Conservation (phyloP, 2,797 vertebrate genomes). For the Syndactyla subalaris region DNA sequence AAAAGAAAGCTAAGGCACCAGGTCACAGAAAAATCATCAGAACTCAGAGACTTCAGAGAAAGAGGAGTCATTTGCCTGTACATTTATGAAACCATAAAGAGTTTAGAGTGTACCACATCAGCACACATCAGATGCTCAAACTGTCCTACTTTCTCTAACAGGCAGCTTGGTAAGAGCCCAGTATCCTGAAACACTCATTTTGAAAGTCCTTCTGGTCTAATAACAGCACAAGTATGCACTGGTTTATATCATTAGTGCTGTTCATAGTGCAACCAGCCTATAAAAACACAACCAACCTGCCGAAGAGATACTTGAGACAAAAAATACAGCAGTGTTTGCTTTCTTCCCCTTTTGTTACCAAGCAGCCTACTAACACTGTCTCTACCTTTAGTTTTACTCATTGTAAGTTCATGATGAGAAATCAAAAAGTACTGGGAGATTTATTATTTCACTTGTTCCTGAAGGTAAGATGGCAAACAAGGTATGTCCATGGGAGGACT, state of each 20-base stretch:
- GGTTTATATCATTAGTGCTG: neutral
- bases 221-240: neutral
- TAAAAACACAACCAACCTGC: neutral
- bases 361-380: neutral
- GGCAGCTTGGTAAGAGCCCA: neutral
- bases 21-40: neutral
- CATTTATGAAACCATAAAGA: neutral
- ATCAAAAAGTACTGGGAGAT: neutral
- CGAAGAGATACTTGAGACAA: neutral
- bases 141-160: neutral
- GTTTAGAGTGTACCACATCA: neutral
- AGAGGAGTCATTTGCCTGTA: neutral
- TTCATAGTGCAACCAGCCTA: neutral
- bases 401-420: neutral
- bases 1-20: neutral
- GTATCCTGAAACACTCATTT: neutral
- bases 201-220: neutral
- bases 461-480: neutral
- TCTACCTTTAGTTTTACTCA: neutral
- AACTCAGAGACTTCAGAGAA: neutral
- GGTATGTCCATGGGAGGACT: neutral
- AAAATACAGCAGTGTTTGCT: neutral
- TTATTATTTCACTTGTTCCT: neutral
- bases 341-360: neutral
- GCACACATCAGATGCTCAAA: neutral